These are phyloP conservation scores for Antheraea mylitta DNA, from an alignment of 1,140 invertebrate species.

Conservation along the genomic window DNA sequence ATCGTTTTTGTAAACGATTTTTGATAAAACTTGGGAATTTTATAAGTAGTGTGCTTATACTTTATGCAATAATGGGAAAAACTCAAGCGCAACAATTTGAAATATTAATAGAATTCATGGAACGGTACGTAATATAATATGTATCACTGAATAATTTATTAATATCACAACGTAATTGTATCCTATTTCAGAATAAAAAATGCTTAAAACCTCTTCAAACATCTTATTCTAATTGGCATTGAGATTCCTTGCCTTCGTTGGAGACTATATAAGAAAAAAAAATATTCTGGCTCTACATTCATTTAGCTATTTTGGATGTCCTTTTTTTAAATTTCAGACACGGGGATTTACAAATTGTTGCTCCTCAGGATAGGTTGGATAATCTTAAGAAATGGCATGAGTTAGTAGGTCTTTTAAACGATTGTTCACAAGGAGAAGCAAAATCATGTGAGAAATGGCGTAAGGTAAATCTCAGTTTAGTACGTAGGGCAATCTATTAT, in stretches of 20 bases:
- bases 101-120: conserved; percentile 21
- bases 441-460: conserved; percentile 16
- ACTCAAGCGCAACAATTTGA: conserved; percentile 6
- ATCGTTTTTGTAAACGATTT: too few relatives aligned
- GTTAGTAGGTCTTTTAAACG: conserved; percentile 13
- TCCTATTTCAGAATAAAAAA: too few relatives aligned
- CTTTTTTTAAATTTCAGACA: conserved; percentile 11
- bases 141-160: neutral
- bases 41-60: neutral
- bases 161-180: neutral
- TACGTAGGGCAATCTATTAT: too few relatives aligned
- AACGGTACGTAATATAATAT: conserved; percentile 17
- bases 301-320: too few relatives aligned
- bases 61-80: conserved; percentile 8
- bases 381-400: conserved; percentile 21
- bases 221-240: too few relatives aligned
- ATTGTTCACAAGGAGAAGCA: conserved; percentile 13
- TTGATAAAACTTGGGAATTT: neutral
- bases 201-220: too few relatives aligned
- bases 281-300: too few relatives aligned
- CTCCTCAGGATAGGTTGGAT: conserved; percentile 4
- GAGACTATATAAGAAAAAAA: too few relatives aligned
- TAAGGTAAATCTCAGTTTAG: conserved; percentile 14
- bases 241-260: too few relatives aligned
- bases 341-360: conserved; percentile 14